These are phyloP conservation scores for Cydia fagiglandana DNA, from an alignment of 1,140 invertebrate genomes.

Conservation along the genomic window DNA sequence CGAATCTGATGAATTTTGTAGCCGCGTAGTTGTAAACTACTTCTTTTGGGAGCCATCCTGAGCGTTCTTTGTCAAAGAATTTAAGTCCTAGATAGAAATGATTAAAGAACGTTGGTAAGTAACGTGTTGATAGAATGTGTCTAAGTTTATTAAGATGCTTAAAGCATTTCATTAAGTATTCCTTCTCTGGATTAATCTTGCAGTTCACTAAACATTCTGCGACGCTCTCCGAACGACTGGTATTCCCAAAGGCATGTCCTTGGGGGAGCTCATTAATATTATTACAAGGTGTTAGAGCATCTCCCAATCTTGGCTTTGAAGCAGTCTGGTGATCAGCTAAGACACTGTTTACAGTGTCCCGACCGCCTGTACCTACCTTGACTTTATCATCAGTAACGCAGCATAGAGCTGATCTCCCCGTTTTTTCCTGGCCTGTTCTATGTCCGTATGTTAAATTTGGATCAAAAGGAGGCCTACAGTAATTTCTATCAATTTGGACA, in stretches of 20 bases:
- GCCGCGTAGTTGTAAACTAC: conserved; percentile 60
- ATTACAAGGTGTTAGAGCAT: conserved; percentile 69
- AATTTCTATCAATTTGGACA: conserved; percentile 66
- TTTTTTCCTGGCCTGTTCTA: conserved; percentile 68
- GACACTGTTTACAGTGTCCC: conserved; percentile 70
- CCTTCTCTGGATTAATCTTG: conserved; percentile 66
- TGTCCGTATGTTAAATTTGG: conserved; percentile 69
- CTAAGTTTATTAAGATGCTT: conserved; percentile 70
- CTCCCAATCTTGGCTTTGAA: conserved; percentile 53
- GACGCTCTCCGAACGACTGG: conserved; percentile 54
- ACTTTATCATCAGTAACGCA: conserved; percentile 71
- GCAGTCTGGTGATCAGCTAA: conserved; percentile 53
- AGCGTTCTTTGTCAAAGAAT: conserved; percentile 68
- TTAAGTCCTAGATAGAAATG: conserved; percentile 68
- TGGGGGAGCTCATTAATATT: conserved; percentile 71
- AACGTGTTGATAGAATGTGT: conserved; percentile 60
- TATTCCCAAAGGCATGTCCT: conserved; percentile 72
- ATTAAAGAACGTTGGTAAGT: conserved; percentile 61
- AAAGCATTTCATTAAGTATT: conserved; percentile 67
- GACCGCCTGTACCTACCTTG: conserved; percentile 49
- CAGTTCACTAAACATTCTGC: conserved; percentile 64
- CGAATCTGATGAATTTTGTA: conserved; percentile 62
- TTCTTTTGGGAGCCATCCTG: conserved; percentile 60
- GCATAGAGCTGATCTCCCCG: conserved; percentile 71
- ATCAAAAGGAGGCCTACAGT: conserved; percentile 59